Conservation (phyloP, 2,113 vertebrate genomes). For the Brienomyrus brachyistius region DNA sequence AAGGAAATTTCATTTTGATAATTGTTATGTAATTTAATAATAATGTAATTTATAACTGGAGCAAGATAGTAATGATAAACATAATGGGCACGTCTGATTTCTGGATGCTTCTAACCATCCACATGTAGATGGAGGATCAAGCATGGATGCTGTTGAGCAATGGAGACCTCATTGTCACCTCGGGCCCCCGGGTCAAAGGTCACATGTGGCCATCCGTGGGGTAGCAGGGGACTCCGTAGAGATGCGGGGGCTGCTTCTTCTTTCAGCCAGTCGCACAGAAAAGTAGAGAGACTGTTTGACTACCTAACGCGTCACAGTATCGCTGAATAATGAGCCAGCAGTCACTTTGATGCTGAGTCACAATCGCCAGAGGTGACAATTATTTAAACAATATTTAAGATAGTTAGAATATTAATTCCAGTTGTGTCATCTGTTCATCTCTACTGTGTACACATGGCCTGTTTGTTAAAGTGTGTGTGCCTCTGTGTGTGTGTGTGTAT, state of each 20-base stretch:
- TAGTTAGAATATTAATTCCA: slow-evolving; percentile 3
- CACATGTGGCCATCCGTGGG: neutral
- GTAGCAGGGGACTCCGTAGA: neutral
- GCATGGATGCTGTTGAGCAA: neutral
- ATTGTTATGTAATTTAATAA: neutral
- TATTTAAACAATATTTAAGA: slow-evolving; percentile 6
- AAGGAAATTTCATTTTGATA: neutral
- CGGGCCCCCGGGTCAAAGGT: neutral
- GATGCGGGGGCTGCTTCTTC: neutral
- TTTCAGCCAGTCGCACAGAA: neutral
- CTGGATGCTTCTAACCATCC: neutral
- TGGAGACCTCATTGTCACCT: neutral
- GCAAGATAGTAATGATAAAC: neutral
- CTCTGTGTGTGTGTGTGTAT: neutral
- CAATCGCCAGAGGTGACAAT: neutral
- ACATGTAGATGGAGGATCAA: neutral
- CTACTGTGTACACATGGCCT: neutral
- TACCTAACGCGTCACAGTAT: neutral
- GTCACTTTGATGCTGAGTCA: neutral
- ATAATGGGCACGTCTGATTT: neutral
- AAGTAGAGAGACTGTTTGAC: neutral
- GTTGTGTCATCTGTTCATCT: neutral
- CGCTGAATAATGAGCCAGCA: neutral
- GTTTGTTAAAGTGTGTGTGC: neutral
- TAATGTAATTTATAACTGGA: neutral